Evolutionary conservation across 2,888 invertebrate species (phyloP).

Genomic region (Lasioglossum figueresi): DNA sequence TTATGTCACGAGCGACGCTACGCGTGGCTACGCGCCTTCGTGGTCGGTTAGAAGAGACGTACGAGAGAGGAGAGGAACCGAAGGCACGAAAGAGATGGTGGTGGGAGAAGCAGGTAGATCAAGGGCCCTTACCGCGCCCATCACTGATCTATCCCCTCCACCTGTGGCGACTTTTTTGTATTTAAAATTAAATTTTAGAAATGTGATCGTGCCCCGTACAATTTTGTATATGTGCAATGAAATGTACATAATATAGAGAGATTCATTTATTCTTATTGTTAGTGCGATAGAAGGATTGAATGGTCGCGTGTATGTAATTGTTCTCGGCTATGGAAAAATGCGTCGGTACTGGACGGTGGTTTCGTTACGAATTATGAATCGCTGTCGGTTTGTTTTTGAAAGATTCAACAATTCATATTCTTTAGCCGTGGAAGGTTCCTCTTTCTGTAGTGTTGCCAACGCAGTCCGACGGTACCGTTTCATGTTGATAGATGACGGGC

Average conservation of each 20-base stretch:
- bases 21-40: not conserved
- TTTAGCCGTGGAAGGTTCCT: not conserved
- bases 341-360: not conserved
- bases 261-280: not conserved
- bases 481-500: slow-evolving; percentile 93
- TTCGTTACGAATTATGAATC: not conserved
- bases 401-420: not conserved
- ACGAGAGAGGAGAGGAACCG: too few species aligned
- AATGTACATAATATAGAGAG: not conserved
- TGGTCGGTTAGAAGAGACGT: too few species aligned
- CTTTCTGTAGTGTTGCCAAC: slow-evolving; percentile 78
- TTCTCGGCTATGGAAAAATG: not conserved
- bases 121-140: too few species aligned
- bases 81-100: too few species aligned
- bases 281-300: not conserved
- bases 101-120: too few species aligned
- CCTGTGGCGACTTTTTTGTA: too few species aligned
- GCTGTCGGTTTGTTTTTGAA: not conserved
- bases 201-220: not conserved
- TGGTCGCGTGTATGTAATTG: not conserved
- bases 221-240: not conserved
- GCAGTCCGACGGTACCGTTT: slow-evolving; percentile 91
- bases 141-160: too few species aligned
- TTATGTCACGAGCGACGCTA: not conserved
- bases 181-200: not conserved